These are phyloP conservation scores for Imbricaverruca yamaguchii DNA, from an alignment of 2,888 invertebrate genomes.

Conservation along the genomic window DNA sequence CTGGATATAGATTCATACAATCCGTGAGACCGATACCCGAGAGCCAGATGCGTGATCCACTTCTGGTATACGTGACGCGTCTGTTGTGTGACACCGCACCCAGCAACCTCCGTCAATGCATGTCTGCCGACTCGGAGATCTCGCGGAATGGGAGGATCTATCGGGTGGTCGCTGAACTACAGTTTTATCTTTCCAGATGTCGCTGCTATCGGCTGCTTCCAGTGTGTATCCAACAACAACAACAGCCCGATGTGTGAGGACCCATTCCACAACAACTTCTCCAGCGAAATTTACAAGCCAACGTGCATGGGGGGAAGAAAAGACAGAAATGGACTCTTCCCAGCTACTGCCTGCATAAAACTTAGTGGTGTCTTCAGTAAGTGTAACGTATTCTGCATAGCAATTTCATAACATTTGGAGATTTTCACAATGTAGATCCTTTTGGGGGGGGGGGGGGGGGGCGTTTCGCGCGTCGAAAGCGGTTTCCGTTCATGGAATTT, in stretches of 20 bases:
- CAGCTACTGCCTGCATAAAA: slow-evolving; percentile 95
- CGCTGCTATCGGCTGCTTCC: slow-evolving; percentile 83
- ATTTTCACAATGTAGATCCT: too few relatives aligned
- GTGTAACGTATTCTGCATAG: slow-evolving; percentile 33
- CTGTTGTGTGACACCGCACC: too few relatives aligned
- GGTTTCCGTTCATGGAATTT: too few relatives aligned
- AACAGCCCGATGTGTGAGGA: slow-evolving; percentile 85
- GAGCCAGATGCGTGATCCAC: too few relatives aligned
- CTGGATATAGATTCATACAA: too few relatives aligned
- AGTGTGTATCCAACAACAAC: slow-evolving; percentile 87
- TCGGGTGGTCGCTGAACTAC: neutral
- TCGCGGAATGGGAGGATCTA: neutral
- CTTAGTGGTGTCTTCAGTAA: slow-evolving; percentile 83
- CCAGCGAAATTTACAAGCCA: slow-evolving; percentile 70
- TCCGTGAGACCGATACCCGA: too few relatives aligned
- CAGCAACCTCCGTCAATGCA: neutral
- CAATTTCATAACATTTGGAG: too few relatives aligned
- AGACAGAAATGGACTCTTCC: slow-evolving; percentile 85
- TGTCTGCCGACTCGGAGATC: neutral
- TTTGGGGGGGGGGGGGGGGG: too few relatives aligned
- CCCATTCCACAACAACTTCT: slow-evolving; percentile 88
- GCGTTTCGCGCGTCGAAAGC: too few relatives aligned
- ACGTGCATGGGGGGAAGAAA: slow-evolving; percentile 93
- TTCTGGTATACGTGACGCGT: neutral
- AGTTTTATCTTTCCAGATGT: slow-evolving; percentile 25